Evolutionary conservation across 2,888 invertebrate genomes (phyloP), one percentile per base, ranked within the genome.

Genomic region (Corbicula japonica): DNA sequence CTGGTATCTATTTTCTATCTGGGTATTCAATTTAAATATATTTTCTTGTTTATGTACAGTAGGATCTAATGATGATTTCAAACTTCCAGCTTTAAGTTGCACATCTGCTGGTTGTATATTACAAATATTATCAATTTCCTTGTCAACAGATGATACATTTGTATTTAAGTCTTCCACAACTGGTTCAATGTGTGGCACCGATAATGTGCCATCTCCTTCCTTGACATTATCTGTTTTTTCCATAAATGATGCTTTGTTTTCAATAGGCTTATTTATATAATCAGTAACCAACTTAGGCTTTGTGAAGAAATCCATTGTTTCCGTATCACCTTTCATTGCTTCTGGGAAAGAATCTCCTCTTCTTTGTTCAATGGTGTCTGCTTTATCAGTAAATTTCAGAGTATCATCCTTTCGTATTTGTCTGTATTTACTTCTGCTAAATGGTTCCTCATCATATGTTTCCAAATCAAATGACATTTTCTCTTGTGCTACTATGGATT

Each of bases 371-470:
- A 2, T n/a, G 21, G 6, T 15, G 21, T 56, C n/a, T 1, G 18
- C 30, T 10, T 34, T 21, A 34, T n/a, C 18, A 38, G 8, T 18
- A 38, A 15, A 8, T 12, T 12, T 38, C 18, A 38, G 8, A 12
- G 15, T 18, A 38, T 38, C 41, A 12, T 50, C 12, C 8, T n/a
- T 62, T 44, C 30, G n/a, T 41, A 15, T 62, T 46, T 1, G 46
- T 18, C 38, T 23, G 10, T 3, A 21, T 0, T 3, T 21, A 0
- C 23, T 15, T 34, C 60, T 58, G 21, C 12, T 60, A n/a, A 56
- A 74, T 48, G 73, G 73, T 50, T 74, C 73, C 23, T 46, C 56
- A 35, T 66, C 66, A 66, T 60, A 66, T 35, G 12, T 28, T 41
- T 66, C 66, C n/a, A 66, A 28, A 23, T 52, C 54, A 66, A 66